Conservation (phyloP, 1,140 invertebrate genomes). For the Oedothorax gibbosus region DNA sequence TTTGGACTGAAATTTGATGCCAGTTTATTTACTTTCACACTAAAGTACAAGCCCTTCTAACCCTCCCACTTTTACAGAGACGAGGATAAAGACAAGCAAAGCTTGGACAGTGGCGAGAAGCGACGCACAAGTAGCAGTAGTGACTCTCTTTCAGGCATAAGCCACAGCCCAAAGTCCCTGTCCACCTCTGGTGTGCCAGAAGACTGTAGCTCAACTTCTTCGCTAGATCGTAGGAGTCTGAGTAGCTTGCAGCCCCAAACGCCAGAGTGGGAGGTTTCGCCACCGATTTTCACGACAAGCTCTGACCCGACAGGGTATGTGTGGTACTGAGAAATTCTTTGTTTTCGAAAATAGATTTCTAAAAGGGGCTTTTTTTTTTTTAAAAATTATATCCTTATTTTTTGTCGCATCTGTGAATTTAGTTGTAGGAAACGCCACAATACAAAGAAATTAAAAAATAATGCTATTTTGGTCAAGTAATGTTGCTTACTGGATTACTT, state of each 20-base stretch:
- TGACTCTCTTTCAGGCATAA: constrained; percentile 68
- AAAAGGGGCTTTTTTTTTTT: neutral
- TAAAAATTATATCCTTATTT: no score
- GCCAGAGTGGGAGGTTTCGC: constrained; percentile 48
- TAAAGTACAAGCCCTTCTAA: no score
- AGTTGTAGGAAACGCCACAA: no score
- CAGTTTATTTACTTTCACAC: no score
- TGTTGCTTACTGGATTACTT: no score
- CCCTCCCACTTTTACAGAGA: constrained; percentile 70
- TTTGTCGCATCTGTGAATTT: neutral
- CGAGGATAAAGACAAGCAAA: constrained; percentile 74
- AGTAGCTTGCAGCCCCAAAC: constrained; percentile 49
- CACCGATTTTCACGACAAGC: neutral
- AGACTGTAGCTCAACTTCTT: constrained; percentile 64
- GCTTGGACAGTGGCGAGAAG: constrained; percentile 61
- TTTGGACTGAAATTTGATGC: no score
- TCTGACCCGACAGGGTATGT: neutral
- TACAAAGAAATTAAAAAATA: no score
- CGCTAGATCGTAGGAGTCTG: constrained; percentile 37
- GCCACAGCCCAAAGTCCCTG: constrained; percentile 73
- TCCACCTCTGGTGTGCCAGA: constrained; percentile 66
- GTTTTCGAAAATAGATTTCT: no score
- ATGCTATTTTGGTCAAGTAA: no score
- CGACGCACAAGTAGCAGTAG: constrained; percentile 61
- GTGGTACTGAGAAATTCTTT: no score